phyloP scores from a whole-genome alignment of 2,888 invertebrate species.

The Lypha dubia region DNA sequence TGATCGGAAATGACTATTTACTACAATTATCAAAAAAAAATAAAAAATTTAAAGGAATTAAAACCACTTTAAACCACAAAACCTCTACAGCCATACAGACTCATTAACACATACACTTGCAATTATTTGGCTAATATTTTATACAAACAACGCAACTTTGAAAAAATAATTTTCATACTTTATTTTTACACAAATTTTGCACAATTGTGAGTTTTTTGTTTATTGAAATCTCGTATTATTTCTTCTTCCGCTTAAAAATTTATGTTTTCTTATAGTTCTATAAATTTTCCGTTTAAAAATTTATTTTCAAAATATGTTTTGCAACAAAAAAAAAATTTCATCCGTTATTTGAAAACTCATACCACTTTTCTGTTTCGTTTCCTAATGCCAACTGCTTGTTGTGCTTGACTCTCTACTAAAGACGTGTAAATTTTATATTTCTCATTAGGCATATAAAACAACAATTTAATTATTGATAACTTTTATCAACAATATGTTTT shows the following conservation, averaged over 20 bases:
- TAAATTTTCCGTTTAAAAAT: not conserved
- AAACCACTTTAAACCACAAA: not conserved
- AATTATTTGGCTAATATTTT: not conserved
- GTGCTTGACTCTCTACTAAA: slow-evolving; percentile 50
- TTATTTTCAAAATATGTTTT: not conserved
- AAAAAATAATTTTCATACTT: not conserved
- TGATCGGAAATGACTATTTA: slow-evolving; percentile 43
- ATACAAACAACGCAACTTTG: not conserved
- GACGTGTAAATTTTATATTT: slow-evolving; percentile 62
- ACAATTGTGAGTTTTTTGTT: not conserved
- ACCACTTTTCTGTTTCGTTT: slow-evolving; percentile 78
- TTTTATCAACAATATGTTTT: slow-evolving; percentile 62
- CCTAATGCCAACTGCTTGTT: slow-evolving; percentile 78
- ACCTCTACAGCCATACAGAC: not conserved
- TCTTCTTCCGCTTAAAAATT: not conserved
- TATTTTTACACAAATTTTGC: not conserved
- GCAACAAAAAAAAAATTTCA: not conserved
- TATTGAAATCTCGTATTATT: not conserved
- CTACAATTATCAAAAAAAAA: not conserved
- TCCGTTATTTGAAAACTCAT: slow-evolving; percentile 46
- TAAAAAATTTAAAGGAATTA: too few species aligned
- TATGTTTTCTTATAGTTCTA: not conserved
- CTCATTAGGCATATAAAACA: slow-evolving; percentile 37
- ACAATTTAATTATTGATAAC: slow-evolving; percentile 68
- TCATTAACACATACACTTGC: not conserved